These are phyloP conservation scores for Aphelenchoides bicaudatus DNA, from an alignment of 2,888 invertebrate genomes.

Conservation along the genomic window DNA sequence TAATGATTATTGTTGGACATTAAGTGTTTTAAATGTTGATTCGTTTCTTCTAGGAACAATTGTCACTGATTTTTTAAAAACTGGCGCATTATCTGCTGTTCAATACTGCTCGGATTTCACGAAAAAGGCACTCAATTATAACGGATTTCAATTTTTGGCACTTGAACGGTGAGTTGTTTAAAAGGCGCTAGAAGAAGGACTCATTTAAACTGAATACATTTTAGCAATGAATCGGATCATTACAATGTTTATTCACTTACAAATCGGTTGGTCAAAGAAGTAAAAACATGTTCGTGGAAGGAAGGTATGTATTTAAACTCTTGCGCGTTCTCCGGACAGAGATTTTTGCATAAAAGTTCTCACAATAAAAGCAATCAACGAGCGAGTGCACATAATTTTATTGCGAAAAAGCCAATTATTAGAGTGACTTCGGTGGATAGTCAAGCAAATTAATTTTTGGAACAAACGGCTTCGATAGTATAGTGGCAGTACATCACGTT, in stretches of 20 bases:
- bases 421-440: no score
- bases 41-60: conserved; percentile 38
- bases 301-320: conserved; percentile 19
- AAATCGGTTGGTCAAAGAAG: conserved; percentile 34
- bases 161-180: conserved; percentile 33
- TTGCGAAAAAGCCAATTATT: no score
- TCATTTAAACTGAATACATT: neutral
- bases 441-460: no score
- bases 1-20: neutral
- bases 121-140: conserved; percentile 31
- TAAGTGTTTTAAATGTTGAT: conserved; percentile 10
- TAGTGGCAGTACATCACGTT: no score
- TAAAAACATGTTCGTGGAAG: conserved; percentile 31
- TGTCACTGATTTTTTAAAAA: conserved; percentile 30
- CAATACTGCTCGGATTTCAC: conserved; percentile 31
- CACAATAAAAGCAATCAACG: no score
- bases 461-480: no score
- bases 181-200: conserved; percentile 11
- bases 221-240: conserved; percentile 16
- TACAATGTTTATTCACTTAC: conserved; percentile 35
- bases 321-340: no score
- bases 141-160: conserved; percentile 49
- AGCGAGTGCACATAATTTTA: no score
- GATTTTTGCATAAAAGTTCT: no score
- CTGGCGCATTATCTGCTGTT: neutral